phyloP scores from a whole-genome alignment of 2,888 invertebrate genomes.

The Ommatoiulus sabulosus region DNA sequence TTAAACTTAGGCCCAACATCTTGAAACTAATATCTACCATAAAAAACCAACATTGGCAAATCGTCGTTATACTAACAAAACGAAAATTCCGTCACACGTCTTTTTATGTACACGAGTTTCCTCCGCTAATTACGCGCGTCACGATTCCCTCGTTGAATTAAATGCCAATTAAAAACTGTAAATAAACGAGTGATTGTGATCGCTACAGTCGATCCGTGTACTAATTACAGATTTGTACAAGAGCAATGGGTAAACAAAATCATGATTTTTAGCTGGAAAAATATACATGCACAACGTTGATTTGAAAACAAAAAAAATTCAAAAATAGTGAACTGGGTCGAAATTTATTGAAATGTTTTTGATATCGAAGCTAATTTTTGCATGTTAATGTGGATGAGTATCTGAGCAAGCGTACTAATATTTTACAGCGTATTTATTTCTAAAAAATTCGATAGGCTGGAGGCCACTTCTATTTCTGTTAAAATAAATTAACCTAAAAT shows the following conservation, averaged over 20 bases:
- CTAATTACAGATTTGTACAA: slow-evolving; percentile 41
- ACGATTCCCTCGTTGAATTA: not conserved
- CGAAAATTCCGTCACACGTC: not conserved
- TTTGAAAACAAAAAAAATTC: not conserved
- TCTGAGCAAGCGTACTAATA: not conserved
- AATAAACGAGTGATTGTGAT: not conserved
- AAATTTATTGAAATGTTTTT: not conserved
- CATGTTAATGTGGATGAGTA: not conserved
- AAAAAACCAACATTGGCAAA: not conserved
- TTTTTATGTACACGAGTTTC: slow-evolving; percentile 1
- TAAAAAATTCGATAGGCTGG: not conserved
- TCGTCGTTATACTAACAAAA: not conserved
- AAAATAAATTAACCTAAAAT: not conserved
- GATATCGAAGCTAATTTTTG: not conserved
- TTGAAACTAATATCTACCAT: not conserved
- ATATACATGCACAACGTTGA: slow-evolving; percentile 10
- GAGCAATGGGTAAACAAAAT: slow-evolving; percentile 7
- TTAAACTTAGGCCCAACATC: not conserved
- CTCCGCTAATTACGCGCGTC: not conserved
- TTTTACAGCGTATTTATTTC: not conserved
- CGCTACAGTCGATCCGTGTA: not conserved
- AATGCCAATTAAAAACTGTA: not conserved
- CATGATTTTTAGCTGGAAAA: slow-evolving; percentile 25
- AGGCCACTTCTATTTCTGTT: not conserved
- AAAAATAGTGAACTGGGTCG: not conserved